Percentiles rank a stretch among this genome's conserved stretches.
These are phyloP conservation scores for Microctenopoma lineatum DNA, from an alignment of 2,797 vertebrate species.

Conservation along the genomic window DNA sequence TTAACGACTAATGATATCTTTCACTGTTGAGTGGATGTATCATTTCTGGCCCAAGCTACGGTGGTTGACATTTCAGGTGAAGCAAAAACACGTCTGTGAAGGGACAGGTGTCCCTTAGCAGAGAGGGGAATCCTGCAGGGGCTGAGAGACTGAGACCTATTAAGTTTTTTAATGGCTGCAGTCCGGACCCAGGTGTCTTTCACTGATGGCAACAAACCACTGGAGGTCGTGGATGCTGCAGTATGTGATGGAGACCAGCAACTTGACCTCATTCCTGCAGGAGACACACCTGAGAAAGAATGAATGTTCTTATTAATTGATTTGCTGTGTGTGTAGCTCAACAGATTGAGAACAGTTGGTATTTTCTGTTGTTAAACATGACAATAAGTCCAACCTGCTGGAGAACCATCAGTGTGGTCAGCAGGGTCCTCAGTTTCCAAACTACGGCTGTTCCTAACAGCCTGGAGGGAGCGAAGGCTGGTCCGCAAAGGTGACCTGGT, in stretches of 20 bases:
- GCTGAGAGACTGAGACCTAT: conserved; percentile 77
- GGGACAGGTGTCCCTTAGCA: conserved; percentile 49
- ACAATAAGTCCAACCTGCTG: conserved; percentile 44
- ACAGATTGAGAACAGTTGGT: neutral
- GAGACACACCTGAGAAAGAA: conserved; percentile 39
- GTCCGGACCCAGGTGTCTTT: conserved; percentile 29
- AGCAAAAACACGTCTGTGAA: conserved; percentile 56
- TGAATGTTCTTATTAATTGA: neutral
- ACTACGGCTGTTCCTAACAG: conserved; percentile 84
- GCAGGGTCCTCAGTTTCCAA: conserved; percentile 78
- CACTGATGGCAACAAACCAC: neutral
- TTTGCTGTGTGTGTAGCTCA: neutral
- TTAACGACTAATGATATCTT: neutral
- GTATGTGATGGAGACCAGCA: conserved; percentile 19
- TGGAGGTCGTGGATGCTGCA: conserved; percentile 17
- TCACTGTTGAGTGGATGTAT: conserved; percentile 29
- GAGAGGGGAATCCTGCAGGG: conserved; percentile 69
- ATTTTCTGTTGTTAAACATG: neutral
- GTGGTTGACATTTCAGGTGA: conserved; percentile 56
- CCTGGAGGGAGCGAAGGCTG: conserved; percentile 84
- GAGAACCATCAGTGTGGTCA: conserved; percentile 54
- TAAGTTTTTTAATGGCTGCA: conserved; percentile 46
- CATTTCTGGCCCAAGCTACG: conserved; percentile 54
- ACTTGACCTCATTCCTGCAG: conserved; percentile 12
- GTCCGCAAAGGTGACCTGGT: conserved; percentile 75